Evolutionary conservation across 2,797 vertebrate genomes (phyloP), one percentile per base, ranked within the genome.

Genomic region (Molossus molossus): DNA sequence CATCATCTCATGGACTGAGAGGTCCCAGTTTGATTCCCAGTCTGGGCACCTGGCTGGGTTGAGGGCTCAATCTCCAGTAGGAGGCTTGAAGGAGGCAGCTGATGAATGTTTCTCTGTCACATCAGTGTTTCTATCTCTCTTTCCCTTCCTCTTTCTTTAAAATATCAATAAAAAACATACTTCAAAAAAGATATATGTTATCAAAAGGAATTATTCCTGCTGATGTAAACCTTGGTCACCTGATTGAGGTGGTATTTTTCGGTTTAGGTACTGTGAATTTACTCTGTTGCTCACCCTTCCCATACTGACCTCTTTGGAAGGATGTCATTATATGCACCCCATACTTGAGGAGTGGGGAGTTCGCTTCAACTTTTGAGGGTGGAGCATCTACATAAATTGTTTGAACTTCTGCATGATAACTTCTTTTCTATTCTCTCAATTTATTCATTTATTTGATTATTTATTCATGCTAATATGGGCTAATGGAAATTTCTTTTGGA

Each of bases 401-500:
- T 90, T 29, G 12, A 3, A 85, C 15, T 40, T 53, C 45, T 60
- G 6, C 75, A 81, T 2, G 55, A 13, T 65, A 45, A 14, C 12
- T 27, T 37, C 8, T 62, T 67, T 93, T 81, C n/a, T 14, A 14
- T 76, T 45, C 18, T 21, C 18, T 29, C 3, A 4, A 86, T 33
- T 82, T 70, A 67, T 76, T 37, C 27, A 82, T 50, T 62, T 83
- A 79, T 79, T 79, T 10, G 89, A 84, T 65, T 60, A 58, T 85
- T 27, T 40, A 18, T 65, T 73, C 11, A 87, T 73, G 73, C 67
- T 58, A 67, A 75, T 58, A 18, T 48, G 11, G 10, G 7, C 45
- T n/a, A 64, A 75, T 60, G 15, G 13, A 70, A 25, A 50, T 37
- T 82, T 73, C 65, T 21, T 33, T 81, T 33, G 11, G 11, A 72